Percentiles rank a stretch among this genome's conserved stretches.
phyloP scores from a whole-genome alignment of 1,140 invertebrate species.

The Cherax destructor region DNA sequence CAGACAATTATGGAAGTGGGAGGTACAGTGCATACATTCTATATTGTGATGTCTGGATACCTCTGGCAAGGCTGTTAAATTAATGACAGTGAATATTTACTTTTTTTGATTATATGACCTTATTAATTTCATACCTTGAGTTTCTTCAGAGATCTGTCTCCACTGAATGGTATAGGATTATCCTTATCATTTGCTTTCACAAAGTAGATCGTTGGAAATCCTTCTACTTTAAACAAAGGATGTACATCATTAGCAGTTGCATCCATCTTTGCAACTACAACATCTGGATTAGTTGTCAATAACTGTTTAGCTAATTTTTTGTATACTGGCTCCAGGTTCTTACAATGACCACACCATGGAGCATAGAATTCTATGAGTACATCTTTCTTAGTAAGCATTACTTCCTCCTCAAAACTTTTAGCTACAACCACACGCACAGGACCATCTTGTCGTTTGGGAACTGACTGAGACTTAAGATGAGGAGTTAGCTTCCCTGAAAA shows the following conservation, averaged over 20 bases:
- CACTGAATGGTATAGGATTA: conserved; percentile 76
- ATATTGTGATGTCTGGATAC: too few species aligned
- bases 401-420: conserved; percentile 76
- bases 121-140: conserved; percentile 73
- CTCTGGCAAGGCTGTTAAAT: too few species aligned
- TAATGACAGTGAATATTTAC: too few species aligned
- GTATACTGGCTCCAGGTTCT: conserved; percentile 76
- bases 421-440: conserved; percentile 77
- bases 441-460: conserved; percentile 77
- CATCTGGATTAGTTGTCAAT: conserved; percentile 73
- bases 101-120: too few species aligned
- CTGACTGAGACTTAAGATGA: conserved; percentile 77
- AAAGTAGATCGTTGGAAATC: conserved; percentile 79
- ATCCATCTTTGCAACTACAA: conserved; percentile 78
- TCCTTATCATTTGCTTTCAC: conserved; percentile 76
- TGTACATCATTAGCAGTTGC: conserved; percentile 78
- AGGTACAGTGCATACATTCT: too few species aligned
- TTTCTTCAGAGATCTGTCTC: conserved; percentile 76
- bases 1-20: too few species aligned
- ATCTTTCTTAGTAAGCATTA: conserved; percentile 75
- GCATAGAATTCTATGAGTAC: conserved; percentile 78
- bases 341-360: conserved; percentile 79
- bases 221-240: conserved; percentile 76
- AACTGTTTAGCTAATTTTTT: conserved; percentile 76
- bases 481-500: conserved; percentile 74